Evolutionary conservation across 1,140 invertebrate genomes (phyloP).

Genomic region (Glossosoma conforme): DNA sequence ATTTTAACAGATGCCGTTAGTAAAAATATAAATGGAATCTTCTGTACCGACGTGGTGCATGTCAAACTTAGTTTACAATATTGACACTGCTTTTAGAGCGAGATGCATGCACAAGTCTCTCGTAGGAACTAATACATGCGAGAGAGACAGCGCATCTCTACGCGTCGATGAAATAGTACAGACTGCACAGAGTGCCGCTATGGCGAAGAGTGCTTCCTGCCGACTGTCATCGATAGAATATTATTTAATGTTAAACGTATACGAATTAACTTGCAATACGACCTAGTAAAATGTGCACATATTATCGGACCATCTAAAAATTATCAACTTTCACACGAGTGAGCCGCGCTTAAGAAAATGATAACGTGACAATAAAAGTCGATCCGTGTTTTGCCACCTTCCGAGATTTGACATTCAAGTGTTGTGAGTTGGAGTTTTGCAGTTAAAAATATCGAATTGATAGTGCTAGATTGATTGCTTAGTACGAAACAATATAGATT

Average conservation of each 20-base stretch:
- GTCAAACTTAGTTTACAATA: neutral
- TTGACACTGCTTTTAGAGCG: neutral
- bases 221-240: conserved; percentile 6
- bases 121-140: neutral
- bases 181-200: neutral
- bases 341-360: no score
- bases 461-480: no score
- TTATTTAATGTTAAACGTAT: no score
- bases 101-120: no score
- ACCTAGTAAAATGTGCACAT: no score
- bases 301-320: no score
- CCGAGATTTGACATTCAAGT: conserved; percentile 1
- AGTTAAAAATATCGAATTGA: no score
- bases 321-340: no score
- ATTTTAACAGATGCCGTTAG: no score
- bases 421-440: conserved; percentile 5
- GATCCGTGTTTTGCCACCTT: conserved; percentile 2
- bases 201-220: conserved; percentile 1
- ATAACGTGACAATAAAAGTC: neutral
- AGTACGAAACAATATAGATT: no score
- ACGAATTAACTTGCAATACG: no score
- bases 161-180: neutral
- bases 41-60: neutral
- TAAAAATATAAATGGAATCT: neutral
- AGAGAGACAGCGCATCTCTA: neutral